Evolutionary conservation across 1,140 invertebrate species (phyloP).

Genomic region (Gerris buenoi): DNA sequence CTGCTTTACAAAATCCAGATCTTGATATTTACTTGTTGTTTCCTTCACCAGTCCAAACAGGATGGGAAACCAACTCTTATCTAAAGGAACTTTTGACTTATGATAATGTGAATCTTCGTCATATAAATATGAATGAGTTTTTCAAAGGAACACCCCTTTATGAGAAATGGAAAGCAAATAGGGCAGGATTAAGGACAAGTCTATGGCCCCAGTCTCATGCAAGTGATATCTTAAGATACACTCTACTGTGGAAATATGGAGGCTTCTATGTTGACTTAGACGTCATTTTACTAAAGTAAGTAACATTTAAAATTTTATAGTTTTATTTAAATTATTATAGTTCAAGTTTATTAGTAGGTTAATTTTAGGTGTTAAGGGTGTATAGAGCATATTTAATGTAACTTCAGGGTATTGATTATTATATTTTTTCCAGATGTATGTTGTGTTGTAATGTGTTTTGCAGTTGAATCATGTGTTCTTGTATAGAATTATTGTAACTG

Average conservation of each 20-base stretch:
- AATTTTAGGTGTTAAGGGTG: no score
- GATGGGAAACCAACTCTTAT: neutral
- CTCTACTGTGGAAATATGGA: constrained; percentile 58
- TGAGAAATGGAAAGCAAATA: constrained; percentile 34
- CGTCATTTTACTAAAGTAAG: constrained; percentile 45
- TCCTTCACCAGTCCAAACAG: constrained; percentile 17
- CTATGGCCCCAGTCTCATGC: constrained; percentile 44
- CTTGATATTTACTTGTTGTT: constrained; percentile 20
- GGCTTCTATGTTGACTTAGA: constrained; percentile 66
- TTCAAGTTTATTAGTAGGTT: no score
- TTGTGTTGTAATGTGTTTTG: no score
- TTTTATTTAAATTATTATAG: no score
- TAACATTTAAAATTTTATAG: no score
- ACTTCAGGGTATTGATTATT: no score
- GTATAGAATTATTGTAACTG: no score
- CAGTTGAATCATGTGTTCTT: no score
- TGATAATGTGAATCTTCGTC: constrained; percentile 34
- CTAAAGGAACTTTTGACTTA: constrained; percentile 33
- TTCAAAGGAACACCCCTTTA: constrained; percentile 42
- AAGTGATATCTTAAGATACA: constrained; percentile 49
- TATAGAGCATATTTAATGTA: no score
- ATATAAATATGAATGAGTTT: constrained; percentile 39
- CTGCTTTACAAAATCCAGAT: constrained; percentile 22
- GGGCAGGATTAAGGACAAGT: constrained; percentile 32
- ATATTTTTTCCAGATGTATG: no score